phyloP scores from a whole-genome alignment of 2,888 invertebrate genomes.

The Drosophila robusta region DNA sequence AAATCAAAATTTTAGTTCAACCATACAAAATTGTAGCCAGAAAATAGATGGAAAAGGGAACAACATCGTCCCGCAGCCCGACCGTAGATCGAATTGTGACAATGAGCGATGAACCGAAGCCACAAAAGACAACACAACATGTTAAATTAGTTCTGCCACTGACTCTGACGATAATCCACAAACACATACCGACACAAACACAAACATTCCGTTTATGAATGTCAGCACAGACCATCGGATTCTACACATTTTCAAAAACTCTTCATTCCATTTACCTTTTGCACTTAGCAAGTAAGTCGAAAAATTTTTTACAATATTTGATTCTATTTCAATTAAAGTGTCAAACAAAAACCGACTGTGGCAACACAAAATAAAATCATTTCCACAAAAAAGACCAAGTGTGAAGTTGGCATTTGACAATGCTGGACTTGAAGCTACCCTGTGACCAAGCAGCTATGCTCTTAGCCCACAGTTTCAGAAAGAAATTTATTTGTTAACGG shows the following conservation, averaged over 20 bases:
- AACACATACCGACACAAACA: not conserved
- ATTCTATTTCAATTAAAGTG: slow-evolving; percentile 61
- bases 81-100: slow-evolving; percentile 38
- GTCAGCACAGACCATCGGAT: slow-evolving; percentile 31
- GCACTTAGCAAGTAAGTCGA: slow-evolving; percentile 28
- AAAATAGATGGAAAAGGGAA: slow-evolving; percentile 63
- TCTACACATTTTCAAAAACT: slow-evolving; percentile 34
- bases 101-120: slow-evolving; percentile 72
- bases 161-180: slow-evolving; percentile 20
- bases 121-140: slow-evolving; percentile 69
- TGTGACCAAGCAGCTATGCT: not conserved
- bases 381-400: slow-evolving; percentile 4
- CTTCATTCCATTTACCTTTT: not conserved
- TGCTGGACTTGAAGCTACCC: not conserved
- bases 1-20: slow-evolving; percentile 75
- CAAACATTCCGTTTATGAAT: not conserved
- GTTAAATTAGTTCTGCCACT: slow-evolving; percentile 61
- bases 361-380: slow-evolving; percentile 8
- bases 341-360: slow-evolving; percentile 23
- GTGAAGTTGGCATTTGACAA: not conserved
- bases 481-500: too few relatives aligned
- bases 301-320: slow-evolving; percentile 36
- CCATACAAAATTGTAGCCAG: slow-evolving; percentile 60
- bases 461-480: too few relatives aligned
- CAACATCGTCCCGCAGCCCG: slow-evolving; percentile 36